Percentiles rank a stretch among this genome's conserved stretches.
phyloP scores from a whole-genome alignment of 2,113 vertebrate genomes.

The Serinus canaria region DNA sequence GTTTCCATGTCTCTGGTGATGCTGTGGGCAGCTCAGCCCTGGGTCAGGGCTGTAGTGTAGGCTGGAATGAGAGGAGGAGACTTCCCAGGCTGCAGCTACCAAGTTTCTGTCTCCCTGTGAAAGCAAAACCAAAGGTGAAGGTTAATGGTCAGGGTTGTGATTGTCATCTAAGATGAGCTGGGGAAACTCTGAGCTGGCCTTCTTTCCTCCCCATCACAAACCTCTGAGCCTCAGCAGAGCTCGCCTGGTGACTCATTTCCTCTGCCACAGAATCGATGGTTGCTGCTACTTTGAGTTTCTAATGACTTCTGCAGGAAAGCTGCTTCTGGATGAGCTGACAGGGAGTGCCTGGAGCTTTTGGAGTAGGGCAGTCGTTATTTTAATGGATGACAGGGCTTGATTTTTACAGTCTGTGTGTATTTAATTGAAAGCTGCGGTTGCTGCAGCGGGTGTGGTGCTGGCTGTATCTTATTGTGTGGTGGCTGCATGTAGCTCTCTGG shows the following conservation, averaged over 20 bases:
- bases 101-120: not conserved
- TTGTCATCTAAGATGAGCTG: not conserved
- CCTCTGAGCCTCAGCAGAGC: not conserved
- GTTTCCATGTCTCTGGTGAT: accelerated
- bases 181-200: not conserved
- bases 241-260: slow-evolving; percentile 28
- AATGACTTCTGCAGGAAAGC: slow-evolving; percentile 6
- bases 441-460: not conserved
- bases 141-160: not conserved
- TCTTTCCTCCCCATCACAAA: not conserved
- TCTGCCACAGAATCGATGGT: not conserved
- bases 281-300: not conserved
- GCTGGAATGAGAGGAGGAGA: not conserved
- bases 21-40: not conserved
- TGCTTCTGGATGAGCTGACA: not conserved
- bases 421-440: not conserved
- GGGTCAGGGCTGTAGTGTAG: not conserved
- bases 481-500: not conserved
- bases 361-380: not conserved
- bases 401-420: not conserved
- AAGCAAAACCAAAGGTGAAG: not conserved
- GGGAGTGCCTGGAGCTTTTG: not conserved
- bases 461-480: not conserved
- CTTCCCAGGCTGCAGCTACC: not conserved
- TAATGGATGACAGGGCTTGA: not conserved